phyloP scores from a whole-genome alignment of 2,888 invertebrate species.

The Drosophila austrosaltans region DNA sequence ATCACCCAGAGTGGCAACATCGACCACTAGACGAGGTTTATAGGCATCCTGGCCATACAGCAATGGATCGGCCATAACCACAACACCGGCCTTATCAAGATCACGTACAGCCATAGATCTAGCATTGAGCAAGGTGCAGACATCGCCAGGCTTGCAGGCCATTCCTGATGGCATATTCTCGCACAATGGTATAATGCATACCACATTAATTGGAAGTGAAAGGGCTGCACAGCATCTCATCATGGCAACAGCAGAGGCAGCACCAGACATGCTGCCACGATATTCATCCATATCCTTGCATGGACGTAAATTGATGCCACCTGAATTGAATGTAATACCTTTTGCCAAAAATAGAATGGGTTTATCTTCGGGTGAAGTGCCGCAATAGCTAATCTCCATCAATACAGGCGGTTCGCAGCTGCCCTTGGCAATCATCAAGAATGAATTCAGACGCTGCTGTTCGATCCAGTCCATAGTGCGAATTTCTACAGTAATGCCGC shows the following conservation, averaged over 20 bases:
- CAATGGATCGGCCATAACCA: conserved; percentile 91
- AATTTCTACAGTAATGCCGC: conserved; percentile 84
- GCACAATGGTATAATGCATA: conserved; percentile 82
- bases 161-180: conserved; percentile 86
- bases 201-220: conserved; percentile 85
- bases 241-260: conserved; percentile 85
- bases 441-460: conserved; percentile 85
- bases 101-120: conserved; percentile 83
- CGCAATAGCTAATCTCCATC: conserved; percentile 85
- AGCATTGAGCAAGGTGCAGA: conserved; percentile 84
- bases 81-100: conserved; percentile 90
- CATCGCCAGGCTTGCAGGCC: conserved; percentile 85
- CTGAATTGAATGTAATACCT: conserved; percentile 85
- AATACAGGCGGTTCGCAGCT: conserved; percentile 85
- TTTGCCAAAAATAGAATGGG: conserved; percentile 86
- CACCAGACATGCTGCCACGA: conserved; percentile 87
- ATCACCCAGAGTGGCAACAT: conserved; percentile 85
- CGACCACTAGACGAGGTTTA: conserved; percentile 85
- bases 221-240: conserved; percentile 85
- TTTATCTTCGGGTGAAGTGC: conserved; percentile 82
- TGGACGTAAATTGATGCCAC: conserved; percentile 77
- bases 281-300: conserved; percentile 68
- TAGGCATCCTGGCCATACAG: conserved; percentile 89
- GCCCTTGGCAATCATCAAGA: conserved; percentile 82
- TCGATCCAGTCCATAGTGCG: conserved; percentile 86